Evolutionary conservation across 2,797 vertebrate genomes (phyloP), one percentile per base, ranked within the genome.

Genomic region (Todus mexicanus): DNA sequence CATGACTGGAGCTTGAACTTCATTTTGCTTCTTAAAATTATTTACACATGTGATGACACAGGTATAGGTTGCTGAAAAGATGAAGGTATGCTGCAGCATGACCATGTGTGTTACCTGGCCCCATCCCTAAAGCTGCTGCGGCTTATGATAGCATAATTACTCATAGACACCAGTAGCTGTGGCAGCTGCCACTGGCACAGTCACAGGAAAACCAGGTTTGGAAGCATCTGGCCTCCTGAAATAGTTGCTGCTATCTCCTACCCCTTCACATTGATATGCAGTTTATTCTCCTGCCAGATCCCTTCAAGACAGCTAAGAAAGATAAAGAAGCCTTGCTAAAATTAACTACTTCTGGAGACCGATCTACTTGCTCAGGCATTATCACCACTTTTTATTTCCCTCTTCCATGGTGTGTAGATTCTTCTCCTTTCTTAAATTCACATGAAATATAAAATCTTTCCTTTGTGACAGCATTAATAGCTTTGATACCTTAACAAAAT

Each of bases 311-410:
- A 59, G 23, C 29, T 25, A 38, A 53, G 27, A 64, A 65, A 73
- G 43, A 84, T 50, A 87, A 51, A 56, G 20, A 57, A 50, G 3
- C 13, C 48, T 21, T 40, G 21, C 9, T 47, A 73, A 81, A 82
- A 60, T 69, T 53, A 78, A 51, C 25, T 11, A 14, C 29, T 72
- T 19, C 12, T 72, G 8, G 40, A 84, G 31, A n/a, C 61, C 4
- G 0, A n/a, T 16, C 10, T 50, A 19, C 19, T 6, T 50, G 4
- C 20, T 35, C 0, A 0, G 15, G 7, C 26, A 20, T 33, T 59
- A 5, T 56, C 48, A 59, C 7, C 2, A 2, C 26, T 68, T 83
- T 83, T 65, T 54, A 33, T 65, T 54, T 63, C 35, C 10, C 15
- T 64, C 11, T 29, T 85, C 20, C 17, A 22, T 6, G 4, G 33